Percentiles rank a stretch among this genome's conserved stretches.
Conservation (phyloP, 2,797 vertebrate genomes). For the Aplochiton taeniatus region DNA sequence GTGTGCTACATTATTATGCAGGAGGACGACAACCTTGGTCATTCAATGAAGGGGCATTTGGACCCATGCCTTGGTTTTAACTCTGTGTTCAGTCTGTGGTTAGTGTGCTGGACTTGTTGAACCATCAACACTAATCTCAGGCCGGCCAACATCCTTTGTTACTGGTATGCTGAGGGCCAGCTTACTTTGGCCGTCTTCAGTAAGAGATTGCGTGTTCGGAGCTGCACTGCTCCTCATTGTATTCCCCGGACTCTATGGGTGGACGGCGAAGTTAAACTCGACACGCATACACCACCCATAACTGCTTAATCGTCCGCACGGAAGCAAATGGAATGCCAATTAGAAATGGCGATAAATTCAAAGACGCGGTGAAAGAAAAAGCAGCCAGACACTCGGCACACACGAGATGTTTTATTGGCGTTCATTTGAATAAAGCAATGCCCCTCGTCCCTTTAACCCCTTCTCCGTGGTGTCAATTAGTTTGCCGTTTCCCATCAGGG, state of each 20-base stretch:
- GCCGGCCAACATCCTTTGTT: slow-evolving; percentile 19
- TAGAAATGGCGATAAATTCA: slow-evolving; percentile 30
- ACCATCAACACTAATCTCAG: slow-evolving; percentile 45
- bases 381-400: slow-evolving; percentile 61
- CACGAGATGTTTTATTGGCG: slow-evolving; percentile 54
- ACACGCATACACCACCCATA: neutral
- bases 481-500: slow-evolving; percentile 39
- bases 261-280: too few species aligned
- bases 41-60: slow-evolving; percentile 42
- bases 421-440: slow-evolving; percentile 58
- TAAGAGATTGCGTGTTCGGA: slow-evolving; percentile 19
- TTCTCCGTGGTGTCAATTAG: slow-evolving; percentile 49
- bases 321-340: slow-evolving; percentile 34
- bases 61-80: slow-evolving; percentile 31
- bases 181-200: slow-evolving; percentile 31
- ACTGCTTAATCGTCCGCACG: slow-evolving; percentile 9
- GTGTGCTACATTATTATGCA: slow-evolving; percentile 40
- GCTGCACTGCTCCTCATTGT: slow-evolving; percentile 16
- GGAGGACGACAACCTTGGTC: slow-evolving; percentile 33
- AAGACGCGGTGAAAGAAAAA: slow-evolving; percentile 34
- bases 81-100: slow-evolving; percentile 48
- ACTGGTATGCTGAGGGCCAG: neutral
- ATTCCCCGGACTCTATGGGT: too few species aligned
- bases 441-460: slow-evolving; percentile 51
- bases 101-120: slow-evolving; percentile 38